Evolutionary conservation across 2,113 vertebrate species (phyloP).

Genomic region (Meriones unguiculatus): DNA sequence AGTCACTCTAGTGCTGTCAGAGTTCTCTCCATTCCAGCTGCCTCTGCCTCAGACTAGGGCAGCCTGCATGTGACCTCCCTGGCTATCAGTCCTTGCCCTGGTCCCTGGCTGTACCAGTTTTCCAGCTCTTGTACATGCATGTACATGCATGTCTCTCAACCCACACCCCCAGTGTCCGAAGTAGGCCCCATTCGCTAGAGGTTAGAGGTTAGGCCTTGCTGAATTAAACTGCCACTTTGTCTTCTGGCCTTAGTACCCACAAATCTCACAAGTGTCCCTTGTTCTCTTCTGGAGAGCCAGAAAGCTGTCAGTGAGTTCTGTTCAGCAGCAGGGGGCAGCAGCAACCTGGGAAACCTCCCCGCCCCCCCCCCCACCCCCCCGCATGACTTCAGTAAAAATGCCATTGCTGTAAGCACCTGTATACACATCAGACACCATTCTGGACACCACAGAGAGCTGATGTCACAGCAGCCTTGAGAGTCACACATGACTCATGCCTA

Average conservation of each 20-base stretch:
- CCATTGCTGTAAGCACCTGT: background rate
- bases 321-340: constrained; percentile 55
- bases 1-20: background rate
- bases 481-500: rapidly evolving
- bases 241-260: background rate
- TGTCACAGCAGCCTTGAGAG: background rate
- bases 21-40: background rate
- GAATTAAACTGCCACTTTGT: background rate
- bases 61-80: background rate
- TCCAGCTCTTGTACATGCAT: rapidly evolving
- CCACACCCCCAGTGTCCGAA: background rate
- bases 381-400: background rate
- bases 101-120: background rate
- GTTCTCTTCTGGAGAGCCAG: too few relatives aligned
- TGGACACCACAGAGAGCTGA: background rate
- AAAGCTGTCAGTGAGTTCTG: background rate
- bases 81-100: background rate
- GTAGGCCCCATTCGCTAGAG: background rate
- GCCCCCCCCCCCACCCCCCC: rapidly evolving
- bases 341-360: background rate
- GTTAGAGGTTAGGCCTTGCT: background rate
- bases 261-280: background rate
- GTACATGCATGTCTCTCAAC: rapidly evolving
- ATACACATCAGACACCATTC: background rate
- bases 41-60: background rate